These are phyloP conservation scores for Xestia sexstrigata DNA, from an alignment of 2,888 invertebrate genomes.

Conservation along the genomic window DNA sequence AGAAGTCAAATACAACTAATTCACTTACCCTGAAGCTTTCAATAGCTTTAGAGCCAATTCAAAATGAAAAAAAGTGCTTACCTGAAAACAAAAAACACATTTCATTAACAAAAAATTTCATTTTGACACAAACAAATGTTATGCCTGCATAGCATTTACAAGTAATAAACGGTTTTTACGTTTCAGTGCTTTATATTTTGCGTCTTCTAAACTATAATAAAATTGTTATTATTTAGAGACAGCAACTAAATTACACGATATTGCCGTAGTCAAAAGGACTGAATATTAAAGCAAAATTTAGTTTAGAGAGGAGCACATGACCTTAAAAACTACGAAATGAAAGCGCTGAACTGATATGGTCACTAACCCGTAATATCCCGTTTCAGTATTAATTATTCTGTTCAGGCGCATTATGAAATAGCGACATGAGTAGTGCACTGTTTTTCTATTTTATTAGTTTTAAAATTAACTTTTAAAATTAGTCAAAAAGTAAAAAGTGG, in stretches of 20 bases:
- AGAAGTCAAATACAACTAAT: not conserved
- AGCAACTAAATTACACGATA: not conserved
- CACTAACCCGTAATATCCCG: too few relatives aligned
- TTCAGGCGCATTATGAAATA: not conserved
- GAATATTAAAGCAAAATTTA: not conserved
- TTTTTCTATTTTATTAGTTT: not conserved
- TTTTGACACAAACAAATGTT: not conserved
- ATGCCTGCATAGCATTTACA: not conserved
- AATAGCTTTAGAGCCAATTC: not conserved
- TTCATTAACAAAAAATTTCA: not conserved
- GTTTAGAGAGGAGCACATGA: not conserved
- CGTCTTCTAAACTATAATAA: not conserved
- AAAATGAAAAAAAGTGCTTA: constrained; percentile 6
- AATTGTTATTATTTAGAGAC: too few relatives aligned
- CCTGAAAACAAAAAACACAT: constrained; percentile 33
- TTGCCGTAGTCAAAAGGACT: not conserved
- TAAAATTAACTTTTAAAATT: not conserved
- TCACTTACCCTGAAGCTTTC: not conserved
- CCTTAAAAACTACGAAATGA: not conserved
- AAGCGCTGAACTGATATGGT: not conserved
- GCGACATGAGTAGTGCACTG: not conserved
- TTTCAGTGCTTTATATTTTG: not conserved
- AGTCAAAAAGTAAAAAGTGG: not conserved
- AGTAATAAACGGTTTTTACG: not conserved
- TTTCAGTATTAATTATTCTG: too few relatives aligned